These are phyloP conservation scores for Oxyura jamaicensis DNA, from an alignment of 2,113 vertebrate species.

Conservation along the genomic window DNA sequence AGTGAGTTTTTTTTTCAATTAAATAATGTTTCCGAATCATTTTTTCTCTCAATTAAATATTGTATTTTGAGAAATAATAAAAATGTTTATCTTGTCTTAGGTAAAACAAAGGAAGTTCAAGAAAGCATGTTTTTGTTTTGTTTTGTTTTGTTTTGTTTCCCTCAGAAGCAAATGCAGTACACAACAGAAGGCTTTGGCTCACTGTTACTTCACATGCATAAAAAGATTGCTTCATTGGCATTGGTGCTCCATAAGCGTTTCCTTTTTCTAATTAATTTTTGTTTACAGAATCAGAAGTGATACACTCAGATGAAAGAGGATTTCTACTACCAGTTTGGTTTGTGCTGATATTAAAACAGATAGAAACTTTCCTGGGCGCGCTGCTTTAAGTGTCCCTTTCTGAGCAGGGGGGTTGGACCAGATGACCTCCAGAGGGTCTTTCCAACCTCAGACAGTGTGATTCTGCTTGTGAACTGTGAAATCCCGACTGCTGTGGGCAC, in stretches of 20 bases:
- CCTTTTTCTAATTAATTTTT: background rate
- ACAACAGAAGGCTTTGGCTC: background rate
- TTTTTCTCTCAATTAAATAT: background rate
- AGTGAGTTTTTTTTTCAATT: background rate
- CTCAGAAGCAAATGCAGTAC: background rate
- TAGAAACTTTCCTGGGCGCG: background rate
- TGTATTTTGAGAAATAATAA: background rate
- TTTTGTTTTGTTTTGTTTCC: background rate
- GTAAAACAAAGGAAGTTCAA: background rate
- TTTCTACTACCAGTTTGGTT: rapidly evolving
- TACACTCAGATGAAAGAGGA: rapidly evolving
- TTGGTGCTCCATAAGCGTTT: background rate
- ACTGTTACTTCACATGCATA: background rate
- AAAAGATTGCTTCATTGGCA: background rate
- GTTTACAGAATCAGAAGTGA: background rate
- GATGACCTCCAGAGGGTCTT: background rate
- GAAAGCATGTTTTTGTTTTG: background rate
- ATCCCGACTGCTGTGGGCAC: rapidly evolving
- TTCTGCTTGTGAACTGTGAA: rapidly evolving
- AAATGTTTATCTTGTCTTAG: background rate
- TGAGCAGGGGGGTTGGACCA: background rate
- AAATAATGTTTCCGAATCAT: background rate
- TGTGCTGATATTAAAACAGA: rapidly evolving
- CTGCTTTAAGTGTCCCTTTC: background rate
- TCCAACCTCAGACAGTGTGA: background rate